A percentile compares a stretch with the other conserved stretches of the same genome.
Evolutionary conservation across 2,797 vertebrate species (phyloP).

Genomic region (Cossypha polioptera): DNA sequence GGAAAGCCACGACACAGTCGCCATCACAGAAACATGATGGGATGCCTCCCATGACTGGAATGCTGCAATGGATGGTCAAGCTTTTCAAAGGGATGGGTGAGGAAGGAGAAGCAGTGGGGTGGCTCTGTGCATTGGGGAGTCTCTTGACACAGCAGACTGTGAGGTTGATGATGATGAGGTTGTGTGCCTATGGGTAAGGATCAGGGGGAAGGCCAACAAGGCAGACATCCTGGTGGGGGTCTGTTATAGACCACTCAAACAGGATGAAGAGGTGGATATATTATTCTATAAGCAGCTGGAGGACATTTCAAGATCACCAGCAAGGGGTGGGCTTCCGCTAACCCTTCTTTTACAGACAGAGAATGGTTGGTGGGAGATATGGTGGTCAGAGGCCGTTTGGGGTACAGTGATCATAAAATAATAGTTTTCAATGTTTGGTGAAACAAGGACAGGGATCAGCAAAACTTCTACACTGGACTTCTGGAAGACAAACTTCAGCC

Average conservation of each 20-base stretch:
- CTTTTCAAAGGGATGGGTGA: rapidly evolving
- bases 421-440: not conserved
- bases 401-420: not conserved
- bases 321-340: rapidly evolving
- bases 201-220: not conserved
- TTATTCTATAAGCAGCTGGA: not conserved
- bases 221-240: not conserved
- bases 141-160: not conserved
- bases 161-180: not conserved
- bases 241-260: rapidly evolving
- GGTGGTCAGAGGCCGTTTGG: rapidly evolving
- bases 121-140: not conserved
- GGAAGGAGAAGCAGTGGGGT: rapidly evolving
- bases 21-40: rapidly evolving
- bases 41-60: too few relatives aligned
- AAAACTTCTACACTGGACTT: not conserved
- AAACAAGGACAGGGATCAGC: not conserved
- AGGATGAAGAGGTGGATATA: not conserved
- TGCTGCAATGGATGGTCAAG: not conserved
- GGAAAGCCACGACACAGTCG: not conserved
- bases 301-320: not conserved
- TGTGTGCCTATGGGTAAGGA: not conserved
- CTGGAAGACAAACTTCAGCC: not conserved
- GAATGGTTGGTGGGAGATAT: not conserved
- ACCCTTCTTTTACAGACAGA: not conserved